Base-by-base conservation (phyloP, 2,888 invertebrate species). In the Euplagia quadripunctaria region DNA sequence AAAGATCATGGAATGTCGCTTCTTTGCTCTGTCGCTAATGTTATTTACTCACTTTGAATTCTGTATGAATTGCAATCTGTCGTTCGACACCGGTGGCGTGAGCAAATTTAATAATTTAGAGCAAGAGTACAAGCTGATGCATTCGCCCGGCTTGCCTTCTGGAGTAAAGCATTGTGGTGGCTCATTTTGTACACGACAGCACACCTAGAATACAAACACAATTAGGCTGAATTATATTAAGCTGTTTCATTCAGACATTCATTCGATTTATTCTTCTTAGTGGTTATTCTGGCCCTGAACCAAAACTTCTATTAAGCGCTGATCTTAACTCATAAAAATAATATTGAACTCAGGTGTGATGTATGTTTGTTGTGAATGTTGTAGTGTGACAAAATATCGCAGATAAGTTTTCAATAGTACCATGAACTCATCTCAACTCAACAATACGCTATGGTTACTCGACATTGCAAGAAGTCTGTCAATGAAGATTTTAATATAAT, bases 41-140 rank as follows among this genome's bases (percentile, higher is more conserved):
- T 51, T 51, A 46, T n/a, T 46, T 0, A 69, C 77, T 82, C 84
- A 93, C 93, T 83, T 91, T 4, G 92, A 89, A n/a, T 79, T 84
- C 72, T 88, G 88, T 7, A 91, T 81, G 64, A 85, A 91, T 12
- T 81, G 78, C 66, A 88, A 76, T 61, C 75, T 87, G 4, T 86
- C 84, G 4, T 64, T 64, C 0, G 85, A 66, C 1, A 88, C 78
- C 0, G 90, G 90, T 52, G 83, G 83, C 49, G 78, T 79, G 31
- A 93, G 81, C 76, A 88, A 71, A 0, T 75, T 78, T 0, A 81
- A 75, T 0, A 94, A 68, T 17, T 85, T 78, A 0, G 88, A 70
- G 65, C 94, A 94, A 0, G 85, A 77, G 76, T 89, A 77, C 20
- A 92, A 64, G 41, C 77, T 81, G 41, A 90, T 76, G 74, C 93